A percentile compares a stretch with the other conserved stretches of the same genome.
phyloP scores from a whole-genome alignment of 2,113 vertebrate species.

The Brienomyrus longianalis region DNA sequence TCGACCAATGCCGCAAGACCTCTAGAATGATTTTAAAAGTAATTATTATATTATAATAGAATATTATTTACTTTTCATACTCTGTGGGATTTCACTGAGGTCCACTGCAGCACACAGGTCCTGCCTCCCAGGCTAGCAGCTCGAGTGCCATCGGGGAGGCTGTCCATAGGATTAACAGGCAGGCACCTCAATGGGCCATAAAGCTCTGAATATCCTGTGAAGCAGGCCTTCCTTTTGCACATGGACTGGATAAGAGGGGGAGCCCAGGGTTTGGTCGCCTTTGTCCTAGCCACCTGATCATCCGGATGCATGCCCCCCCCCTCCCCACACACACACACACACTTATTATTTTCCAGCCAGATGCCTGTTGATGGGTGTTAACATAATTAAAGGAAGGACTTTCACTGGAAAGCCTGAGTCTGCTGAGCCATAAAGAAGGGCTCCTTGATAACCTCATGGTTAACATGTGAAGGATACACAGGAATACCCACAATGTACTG shows the following conservation, averaged over 20 bases:
- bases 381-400: conserved; percentile 63
- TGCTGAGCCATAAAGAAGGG: conserved; percentile 56
- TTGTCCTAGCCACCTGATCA: background rate
- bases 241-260: conserved; percentile 71
- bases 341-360: background rate
- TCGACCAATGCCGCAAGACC: background rate
- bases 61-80: background rate
- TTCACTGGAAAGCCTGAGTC: conserved; percentile 56
- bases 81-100: background rate
- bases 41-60: background rate
- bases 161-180: conserved; percentile 71
- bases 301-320: background rate
- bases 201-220: conserved; percentile 76
- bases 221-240: conserved; percentile 76
- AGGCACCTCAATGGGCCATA: conserved; percentile 62
- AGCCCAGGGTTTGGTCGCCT: background rate
- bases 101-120: conserved; percentile 54
- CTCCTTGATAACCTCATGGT: conserved; percentile 67
- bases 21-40: background rate
- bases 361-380: conserved; percentile 37
- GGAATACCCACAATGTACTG: conserved; percentile 64
- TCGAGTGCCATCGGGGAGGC: conserved; percentile 69
- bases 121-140: conserved; percentile 60
- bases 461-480: conserved; percentile 60
- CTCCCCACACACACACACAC: no score